Conservation (phyloP, 2,888 invertebrate genomes). For the Pheosia gnoma region DNA sequence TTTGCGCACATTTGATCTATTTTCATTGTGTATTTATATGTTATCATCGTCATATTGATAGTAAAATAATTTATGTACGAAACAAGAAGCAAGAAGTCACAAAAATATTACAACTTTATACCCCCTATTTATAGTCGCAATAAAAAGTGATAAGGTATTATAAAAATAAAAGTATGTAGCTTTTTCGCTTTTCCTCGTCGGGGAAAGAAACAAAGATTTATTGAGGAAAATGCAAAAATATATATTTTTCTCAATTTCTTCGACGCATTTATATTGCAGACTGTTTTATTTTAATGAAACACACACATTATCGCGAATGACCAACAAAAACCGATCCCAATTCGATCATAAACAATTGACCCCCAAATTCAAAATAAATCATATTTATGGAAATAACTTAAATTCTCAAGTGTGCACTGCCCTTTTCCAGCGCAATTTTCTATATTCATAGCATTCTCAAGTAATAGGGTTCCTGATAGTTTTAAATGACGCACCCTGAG, state of each 20-base stretch:
- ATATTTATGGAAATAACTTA: neutral
- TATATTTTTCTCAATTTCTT: slow-evolving; percentile 24
- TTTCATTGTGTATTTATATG: too few relatives aligned
- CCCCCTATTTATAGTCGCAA: neutral
- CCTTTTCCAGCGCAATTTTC: slow-evolving; percentile 7
- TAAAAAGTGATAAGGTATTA: neutral
- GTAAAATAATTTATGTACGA: neutral
- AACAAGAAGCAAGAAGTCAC: neutral
- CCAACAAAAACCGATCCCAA: too few relatives aligned
- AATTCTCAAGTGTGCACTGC: slow-evolving; percentile 9
- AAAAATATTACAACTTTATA: neutral
- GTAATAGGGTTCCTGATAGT: slow-evolving; percentile 23
- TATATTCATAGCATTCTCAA: slow-evolving; percentile 21
- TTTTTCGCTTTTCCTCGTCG: slow-evolving; percentile 16
- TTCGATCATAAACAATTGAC: too few relatives aligned
- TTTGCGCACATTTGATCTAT: too few relatives aligned
- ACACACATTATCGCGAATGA: neutral
- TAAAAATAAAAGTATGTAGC: neutral
- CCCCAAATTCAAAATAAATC: too few relatives aligned
- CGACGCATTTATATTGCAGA: slow-evolving; percentile 7
- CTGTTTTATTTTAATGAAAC: neutral
- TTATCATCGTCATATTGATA: too few relatives aligned
- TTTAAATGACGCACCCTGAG: slow-evolving; percentile 20
- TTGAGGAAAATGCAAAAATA: slow-evolving; percentile 28
- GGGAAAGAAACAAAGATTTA: slow-evolving; percentile 31